Evolutionary conservation across 2,113 vertebrate species (phyloP).

Genomic region (Ptilonorhynchus violaceus): DNA sequence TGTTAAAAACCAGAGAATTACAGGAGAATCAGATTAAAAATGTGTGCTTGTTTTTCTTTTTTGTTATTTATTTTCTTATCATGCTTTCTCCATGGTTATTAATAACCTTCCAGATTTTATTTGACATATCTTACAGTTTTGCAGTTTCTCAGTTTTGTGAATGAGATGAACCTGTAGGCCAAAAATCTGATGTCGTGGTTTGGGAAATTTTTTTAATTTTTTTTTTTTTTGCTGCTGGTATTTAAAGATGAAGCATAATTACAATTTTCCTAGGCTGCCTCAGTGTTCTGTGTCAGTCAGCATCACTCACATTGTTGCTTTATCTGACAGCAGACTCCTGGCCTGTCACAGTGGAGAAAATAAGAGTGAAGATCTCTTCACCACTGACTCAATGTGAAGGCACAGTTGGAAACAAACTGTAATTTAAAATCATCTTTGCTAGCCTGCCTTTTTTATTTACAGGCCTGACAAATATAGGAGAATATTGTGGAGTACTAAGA

Average conservation of each 20-base stretch:
- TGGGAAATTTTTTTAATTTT: not conserved
- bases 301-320: not conserved
- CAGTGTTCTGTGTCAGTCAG: not conserved
- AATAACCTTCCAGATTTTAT: not conserved
- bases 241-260: not conserved
- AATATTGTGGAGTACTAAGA: not conserved
- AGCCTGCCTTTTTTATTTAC: not conserved
- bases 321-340: not conserved
- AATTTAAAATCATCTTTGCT: not conserved
- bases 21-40: not conserved
- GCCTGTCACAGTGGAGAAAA: not conserved
- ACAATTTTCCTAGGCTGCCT: not conserved
- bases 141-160: not conserved
- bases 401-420: not conserved
- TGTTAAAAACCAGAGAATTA: not conserved
- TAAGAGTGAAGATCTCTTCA: not conserved
- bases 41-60: accelerated
- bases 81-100: not conserved
- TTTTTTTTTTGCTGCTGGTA: not conserved
- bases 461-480: not conserved
- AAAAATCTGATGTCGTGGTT: not conserved
- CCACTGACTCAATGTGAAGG: not conserved
- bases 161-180: not conserved
- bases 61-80: not conserved
- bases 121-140: not conserved